Evolutionary conservation across 1,140 invertebrate species (phyloP), one percentile per base, ranked within the genome.

Genomic region (Drosophila lacertosa): DNA sequence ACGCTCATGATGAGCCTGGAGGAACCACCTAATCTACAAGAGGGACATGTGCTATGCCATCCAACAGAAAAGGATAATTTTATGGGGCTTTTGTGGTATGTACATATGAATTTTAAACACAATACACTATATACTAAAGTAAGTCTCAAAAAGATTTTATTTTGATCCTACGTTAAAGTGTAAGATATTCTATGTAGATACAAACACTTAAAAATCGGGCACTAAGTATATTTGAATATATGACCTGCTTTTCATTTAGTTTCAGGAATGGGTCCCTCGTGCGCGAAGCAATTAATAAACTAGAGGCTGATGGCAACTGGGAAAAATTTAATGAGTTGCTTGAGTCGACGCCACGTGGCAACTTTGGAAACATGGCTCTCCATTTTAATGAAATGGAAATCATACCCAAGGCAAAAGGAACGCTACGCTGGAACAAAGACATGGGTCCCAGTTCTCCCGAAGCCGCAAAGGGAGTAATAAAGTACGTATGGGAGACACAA

Each of bases 241-340:
- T 20, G 10, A 11, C 0, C 6, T 6, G 24, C 26, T n/a, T 10
- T 6, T 40, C 0, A 6, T 45, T n/a, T 73, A 97, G 96, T 92
- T 99, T 98, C 84, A 97, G 98, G 91, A 99, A 99, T 92, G 98
- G 97, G 0, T 98, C 98, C 0, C 84, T 98, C 11, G 97, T 97
- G 0, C 93, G 98, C 32, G 97, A 99, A 92, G 93, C 94, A 82
- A 95, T 99, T 32, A 92, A 96, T 53, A 94, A 98, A 84, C 92
- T 93, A 18, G 94, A 94, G 59, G 95, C 95, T 0, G 94, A 95
- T 37, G 93, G 93, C 13, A 95, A 94, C 22, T 99, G 98, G 98
- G 93, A 95, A 9, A 94, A 94, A 40, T 99, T 99, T 89, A 95
- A 95, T 86, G 93, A 96, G 82, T 84, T 98, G 44, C 91, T 99